These are phyloP conservation scores for Brachynemurus nebulosus DNA, from an alignment of 2,888 invertebrate genomes.

Conservation along the genomic window DNA sequence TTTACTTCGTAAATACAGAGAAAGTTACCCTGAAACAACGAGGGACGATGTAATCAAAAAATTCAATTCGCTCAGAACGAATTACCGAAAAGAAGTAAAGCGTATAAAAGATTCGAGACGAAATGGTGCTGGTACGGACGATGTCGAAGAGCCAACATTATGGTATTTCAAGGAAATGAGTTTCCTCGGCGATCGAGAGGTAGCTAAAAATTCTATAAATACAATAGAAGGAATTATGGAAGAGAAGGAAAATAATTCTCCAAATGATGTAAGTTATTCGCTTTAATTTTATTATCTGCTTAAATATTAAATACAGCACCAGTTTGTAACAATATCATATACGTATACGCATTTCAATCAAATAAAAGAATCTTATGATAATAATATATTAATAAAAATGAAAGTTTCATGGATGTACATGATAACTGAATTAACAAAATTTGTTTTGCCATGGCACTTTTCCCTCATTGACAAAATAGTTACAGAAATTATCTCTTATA, in stretches of 20 bases:
- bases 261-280: not conserved
- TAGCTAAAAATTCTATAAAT: not conserved
- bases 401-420: not conserved
- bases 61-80: conserved; percentile 17
- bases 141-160: conserved; percentile 6
- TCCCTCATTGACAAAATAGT: conserved; percentile 13
- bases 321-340: no score
- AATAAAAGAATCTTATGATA: no score
- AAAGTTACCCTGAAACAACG: conserved; percentile 13
- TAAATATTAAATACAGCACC: no score
- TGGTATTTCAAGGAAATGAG: conserved; percentile 6
- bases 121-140: conserved; percentile 1
- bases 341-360: no score
- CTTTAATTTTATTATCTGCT: no score
- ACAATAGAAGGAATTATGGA: not conserved
- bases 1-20: conserved; percentile 14
- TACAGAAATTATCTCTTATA: conserved; percentile 12
- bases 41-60: conserved; percentile 17
- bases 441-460: conserved; percentile 12
- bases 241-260: not conserved
- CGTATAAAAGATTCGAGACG: conserved; percentile 10
- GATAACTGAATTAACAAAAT: conserved; percentile 5
- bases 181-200: conserved; percentile 1
- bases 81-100: conserved; percentile 17
- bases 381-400: no score